Percentiles rank a stretch among this genome's conserved stretches.
phyloP scores from a whole-genome alignment of 2,113 vertebrate species.

The Pristiophorus japonicus region DNA sequence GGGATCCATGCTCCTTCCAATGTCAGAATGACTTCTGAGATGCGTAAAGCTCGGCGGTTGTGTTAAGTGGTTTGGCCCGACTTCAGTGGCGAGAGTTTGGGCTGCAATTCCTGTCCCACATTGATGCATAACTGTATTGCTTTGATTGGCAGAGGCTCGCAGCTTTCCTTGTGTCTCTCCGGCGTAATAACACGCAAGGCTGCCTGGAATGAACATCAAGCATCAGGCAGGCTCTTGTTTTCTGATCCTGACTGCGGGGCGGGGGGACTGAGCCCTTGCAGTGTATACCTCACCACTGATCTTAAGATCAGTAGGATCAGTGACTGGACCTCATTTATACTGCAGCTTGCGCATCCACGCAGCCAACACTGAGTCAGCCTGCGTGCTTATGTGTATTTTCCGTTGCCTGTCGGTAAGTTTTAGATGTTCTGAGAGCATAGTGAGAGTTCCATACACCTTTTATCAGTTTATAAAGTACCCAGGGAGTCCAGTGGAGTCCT shows the following conservation, averaged over 20 bases:
- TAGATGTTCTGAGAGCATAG: not conserved
- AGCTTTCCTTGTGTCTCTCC: not conserved
- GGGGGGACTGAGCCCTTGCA: not conserved
- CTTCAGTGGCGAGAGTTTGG: not conserved
- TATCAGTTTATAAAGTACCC: not conserved
- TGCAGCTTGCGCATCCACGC: not conserved
- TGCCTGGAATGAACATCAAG: not conserved
- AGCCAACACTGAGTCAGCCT: not conserved
- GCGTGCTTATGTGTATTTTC: not conserved
- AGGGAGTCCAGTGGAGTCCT: not conserved
- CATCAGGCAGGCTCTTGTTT: not conserved
- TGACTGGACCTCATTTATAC: not conserved
- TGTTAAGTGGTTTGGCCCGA: conserved; percentile 26
- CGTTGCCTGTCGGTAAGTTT: not conserved
- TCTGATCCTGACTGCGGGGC: not conserved
- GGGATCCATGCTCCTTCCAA: not conserved
- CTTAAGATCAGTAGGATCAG: not conserved
- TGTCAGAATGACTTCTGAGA: conserved; percentile 28
- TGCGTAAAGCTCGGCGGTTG: not conserved
- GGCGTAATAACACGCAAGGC: not conserved
- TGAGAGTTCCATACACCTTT: not conserved
- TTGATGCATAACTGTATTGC: conserved; percentile 19
- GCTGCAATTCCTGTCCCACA: conserved; percentile 23
- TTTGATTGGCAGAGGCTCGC: conserved; percentile 27
- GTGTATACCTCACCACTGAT: not conserved